These are phyloP conservation scores for Seriola rivoliana DNA, from an alignment of 2,113 vertebrate genomes.

Conservation along the genomic window DNA sequence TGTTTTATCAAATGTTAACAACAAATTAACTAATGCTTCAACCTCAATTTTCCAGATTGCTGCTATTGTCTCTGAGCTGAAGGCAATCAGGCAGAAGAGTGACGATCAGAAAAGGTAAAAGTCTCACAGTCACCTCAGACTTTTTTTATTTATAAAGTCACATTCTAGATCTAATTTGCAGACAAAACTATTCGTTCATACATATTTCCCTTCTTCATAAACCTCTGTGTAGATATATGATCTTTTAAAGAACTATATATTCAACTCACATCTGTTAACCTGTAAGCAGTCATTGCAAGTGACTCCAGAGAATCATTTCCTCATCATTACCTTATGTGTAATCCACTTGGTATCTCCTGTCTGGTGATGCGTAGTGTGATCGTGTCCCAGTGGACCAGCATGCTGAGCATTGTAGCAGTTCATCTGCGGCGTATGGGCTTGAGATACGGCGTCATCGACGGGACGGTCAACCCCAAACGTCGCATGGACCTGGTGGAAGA, in stretches of 20 bases:
- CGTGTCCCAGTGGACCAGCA: slow-evolving; percentile 98
- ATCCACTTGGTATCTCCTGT: neutral
- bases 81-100: slow-evolving; percentile 80
- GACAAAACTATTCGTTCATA: too few species aligned
- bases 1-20: too few species aligned
- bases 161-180: too few species aligned
- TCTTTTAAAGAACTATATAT: too few species aligned
- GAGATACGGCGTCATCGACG: slow-evolving; percentile 87
- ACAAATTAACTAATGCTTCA: neutral
- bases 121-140: neutral
- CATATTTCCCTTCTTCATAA: too few species aligned
- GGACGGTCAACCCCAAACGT: slow-evolving; percentile 90
- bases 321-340: neutral
- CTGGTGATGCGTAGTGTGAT: slow-evolving; percentile 86
- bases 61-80: slow-evolving; percentile 88
- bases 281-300: neutral
- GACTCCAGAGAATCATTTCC: neutral
- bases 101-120: slow-evolving; percentile 90
- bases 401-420: slow-evolving; percentile 90
- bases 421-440: slow-evolving; percentile 87
- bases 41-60: slow-evolving; percentile 82
- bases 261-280: neutral
- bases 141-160: too few species aligned
- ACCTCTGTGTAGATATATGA: too few species aligned
- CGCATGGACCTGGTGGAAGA: slow-evolving; percentile 96